Evolutionary conservation across 2,888 invertebrate genomes (phyloP).

Genomic region (Cryptocephalus primarius): DNA sequence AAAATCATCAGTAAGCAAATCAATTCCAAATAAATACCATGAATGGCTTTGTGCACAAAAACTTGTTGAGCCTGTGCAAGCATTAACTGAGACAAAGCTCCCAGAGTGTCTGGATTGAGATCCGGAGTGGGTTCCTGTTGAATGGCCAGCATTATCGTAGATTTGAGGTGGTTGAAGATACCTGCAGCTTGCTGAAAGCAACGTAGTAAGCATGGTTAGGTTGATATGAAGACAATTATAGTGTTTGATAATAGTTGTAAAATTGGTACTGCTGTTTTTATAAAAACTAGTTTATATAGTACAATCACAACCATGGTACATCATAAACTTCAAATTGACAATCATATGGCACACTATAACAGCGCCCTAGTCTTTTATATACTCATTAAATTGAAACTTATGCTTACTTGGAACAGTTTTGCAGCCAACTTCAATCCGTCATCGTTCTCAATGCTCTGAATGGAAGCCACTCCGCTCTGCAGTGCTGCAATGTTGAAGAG

Average conservation of each 20-base stretch:
- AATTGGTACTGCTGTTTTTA: too few relatives aligned
- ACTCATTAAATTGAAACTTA: background rate
- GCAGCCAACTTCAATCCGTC: constrained; percentile 89
- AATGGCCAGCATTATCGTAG: constrained; percentile 66
- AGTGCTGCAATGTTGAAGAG: constrained; percentile 93
- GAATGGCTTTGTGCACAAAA: constrained; percentile 87
- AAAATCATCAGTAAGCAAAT: background rate
- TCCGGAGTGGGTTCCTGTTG: constrained; percentile 96
- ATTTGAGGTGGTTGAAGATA: constrained; percentile 76
- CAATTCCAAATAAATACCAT: constrained; percentile 40
- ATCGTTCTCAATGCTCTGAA: constrained; percentile 79
- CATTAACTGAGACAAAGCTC: constrained; percentile 80
- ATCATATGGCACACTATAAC: too few relatives aligned
- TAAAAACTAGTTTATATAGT: too few relatives aligned
- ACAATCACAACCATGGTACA: too few relatives aligned
- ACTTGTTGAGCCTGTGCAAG: constrained; percentile 98
- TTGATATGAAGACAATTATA: constrained; percentile 1
- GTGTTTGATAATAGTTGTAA: too few relatives aligned
- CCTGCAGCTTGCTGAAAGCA: constrained; percentile 71
- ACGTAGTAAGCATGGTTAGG: background rate
- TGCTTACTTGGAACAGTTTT: constrained; percentile 72
- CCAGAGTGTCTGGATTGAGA: constrained; percentile 82
- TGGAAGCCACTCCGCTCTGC: constrained; percentile 78
- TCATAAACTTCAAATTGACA: too few relatives aligned
- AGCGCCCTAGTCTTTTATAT: too few relatives aligned